A percentile compares a stretch with the other conserved stretches of the same genome.
Evolutionary conservation across 2,888 invertebrate species (phyloP).

Genomic region (Ormyrus pomaceus): DNA sequence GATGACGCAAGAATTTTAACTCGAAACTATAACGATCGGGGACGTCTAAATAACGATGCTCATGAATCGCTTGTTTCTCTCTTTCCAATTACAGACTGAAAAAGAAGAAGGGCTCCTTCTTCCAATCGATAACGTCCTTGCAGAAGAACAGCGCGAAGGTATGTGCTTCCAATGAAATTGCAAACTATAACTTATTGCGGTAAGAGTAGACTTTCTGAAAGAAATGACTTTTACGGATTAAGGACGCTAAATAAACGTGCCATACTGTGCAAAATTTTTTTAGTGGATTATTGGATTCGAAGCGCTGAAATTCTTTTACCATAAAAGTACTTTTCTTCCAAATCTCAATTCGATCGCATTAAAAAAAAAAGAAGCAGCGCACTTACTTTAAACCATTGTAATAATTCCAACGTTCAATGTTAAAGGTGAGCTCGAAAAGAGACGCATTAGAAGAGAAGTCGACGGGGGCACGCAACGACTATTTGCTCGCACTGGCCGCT

Average conservation of each 20-base stretch:
- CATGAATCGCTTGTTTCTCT: conserved; percentile 18
- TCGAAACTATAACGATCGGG: too few species aligned
- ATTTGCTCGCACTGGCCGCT: conserved; percentile 91
- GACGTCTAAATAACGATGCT: background rate
- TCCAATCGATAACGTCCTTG: conserved; percentile 95
- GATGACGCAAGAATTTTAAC: too few species aligned
- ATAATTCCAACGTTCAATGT: background rate
- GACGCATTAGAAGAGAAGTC: conserved; percentile 96
- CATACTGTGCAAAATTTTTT: too few species aligned
- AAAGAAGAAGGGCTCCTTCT: conserved; percentile 97
- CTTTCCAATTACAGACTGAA: conserved; percentile 82
- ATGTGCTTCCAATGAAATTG: conserved; percentile 48
- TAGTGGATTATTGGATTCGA: too few species aligned
- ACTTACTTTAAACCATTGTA: background rate
- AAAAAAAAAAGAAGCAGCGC: too few species aligned
- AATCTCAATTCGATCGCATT: too few species aligned
- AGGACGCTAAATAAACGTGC: too few species aligned
- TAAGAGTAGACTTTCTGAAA: too few species aligned
- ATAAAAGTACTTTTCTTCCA: too few species aligned
- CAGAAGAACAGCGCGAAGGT: conserved; percentile 98
- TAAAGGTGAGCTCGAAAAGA: conserved; percentile 87
- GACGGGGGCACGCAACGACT: conserved; percentile 95
- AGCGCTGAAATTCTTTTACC: too few species aligned
- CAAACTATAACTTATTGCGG: too few species aligned
- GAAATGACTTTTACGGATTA: too few species aligned